Evolutionary conservation across 2,113 vertebrate genomes (phyloP), one percentile per base, ranked within the genome.

Genomic region (Calypte anna): DNA sequence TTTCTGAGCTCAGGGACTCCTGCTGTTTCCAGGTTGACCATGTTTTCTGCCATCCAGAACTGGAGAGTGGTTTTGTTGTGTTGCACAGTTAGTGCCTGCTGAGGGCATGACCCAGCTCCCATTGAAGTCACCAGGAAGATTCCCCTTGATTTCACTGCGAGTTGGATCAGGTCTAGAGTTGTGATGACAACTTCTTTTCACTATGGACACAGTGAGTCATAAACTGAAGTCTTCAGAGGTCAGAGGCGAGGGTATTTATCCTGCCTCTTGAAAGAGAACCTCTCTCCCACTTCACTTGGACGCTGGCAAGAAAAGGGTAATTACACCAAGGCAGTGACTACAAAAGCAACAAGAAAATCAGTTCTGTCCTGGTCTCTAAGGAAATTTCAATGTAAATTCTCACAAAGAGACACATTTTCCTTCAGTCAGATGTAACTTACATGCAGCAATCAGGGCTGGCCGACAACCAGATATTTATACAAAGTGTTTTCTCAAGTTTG

Each of bases 271-370:
- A 73, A 70, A 76, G 90, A 80, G 30, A 57, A 61, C 54, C 18
- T 93, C 63, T 93, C 28, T 73, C 51, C 59, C 11, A n/a, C 63
- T 72, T 85, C 0, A 2, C 69, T 94, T 83, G 40, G 48, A 67
- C 0, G 0, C 63, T 63, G 72, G 89, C 82, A 72, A 94, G 46
- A 82, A 73, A 80, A 53, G 28, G 43, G 18, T 77, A 36, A 50
- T 93, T 85, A 74, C 2, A 2, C 63, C 0, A 0, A 79, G 33
- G 87, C 85, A 55, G 15, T 7, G 50, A 63, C 72, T 94, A 61
- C 59, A 80, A 93, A 88, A 86, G 75, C 90, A 85, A 44, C 38
- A 74, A 80, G 93, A 78, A 93, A 86, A 94, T 63, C n/a, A 74
- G 25, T 8, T 6, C 63, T 88, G 14, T 54, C 53, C 40, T 75